Conservation (phyloP, 2,888 invertebrate species). For the Clitarchus hookeri region DNA sequence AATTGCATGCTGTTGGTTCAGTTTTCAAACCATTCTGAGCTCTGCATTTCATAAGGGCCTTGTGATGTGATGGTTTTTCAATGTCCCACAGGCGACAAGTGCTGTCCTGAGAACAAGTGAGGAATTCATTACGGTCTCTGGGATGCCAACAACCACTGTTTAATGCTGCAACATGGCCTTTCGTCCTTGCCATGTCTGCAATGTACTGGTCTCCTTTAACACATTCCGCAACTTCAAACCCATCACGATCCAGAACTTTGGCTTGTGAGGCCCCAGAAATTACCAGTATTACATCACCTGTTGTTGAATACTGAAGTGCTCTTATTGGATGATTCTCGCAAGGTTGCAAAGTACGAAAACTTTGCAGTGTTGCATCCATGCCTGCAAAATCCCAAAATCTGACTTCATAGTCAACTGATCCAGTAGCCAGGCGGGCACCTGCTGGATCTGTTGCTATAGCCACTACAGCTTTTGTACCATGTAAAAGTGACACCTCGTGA, state of each 20-base stretch:
- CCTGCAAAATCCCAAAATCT: slow-evolving; percentile 99
- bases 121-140: slow-evolving; percentile 84
- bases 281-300: slow-evolving; percentile 92
- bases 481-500: slow-evolving; percentile 82
- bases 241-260: slow-evolving; percentile 92
- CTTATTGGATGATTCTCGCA: slow-evolving; percentile 94
- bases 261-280: slow-evolving; percentile 91
- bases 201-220: slow-evolving; percentile 96
- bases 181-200: slow-evolving; percentile 89
- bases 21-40: slow-evolving; percentile 85
- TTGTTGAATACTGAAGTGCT: slow-evolving; percentile 86
- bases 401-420: slow-evolving; percentile 95
- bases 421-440: slow-evolving; percentile 87
- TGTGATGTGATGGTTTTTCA: slow-evolving; percentile 77
- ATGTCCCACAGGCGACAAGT: slow-evolving; percentile 92
- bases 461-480: slow-evolving; percentile 87
- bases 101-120: slow-evolving; percentile 93
- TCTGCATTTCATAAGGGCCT: slow-evolving; percentile 82
- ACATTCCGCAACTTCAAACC: slow-evolving; percentile 90
- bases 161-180: slow-evolving; percentile 91
- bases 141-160: slow-evolving; percentile 96
- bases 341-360: slow-evolving; percentile 91
- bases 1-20: slow-evolving; percentile 81
- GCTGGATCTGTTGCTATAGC: slow-evolving; percentile 92
- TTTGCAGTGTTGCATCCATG: slow-evolving; percentile 90